Conservation (phyloP, 2,888 invertebrate species). For the Helobdella robusta region DNA sequence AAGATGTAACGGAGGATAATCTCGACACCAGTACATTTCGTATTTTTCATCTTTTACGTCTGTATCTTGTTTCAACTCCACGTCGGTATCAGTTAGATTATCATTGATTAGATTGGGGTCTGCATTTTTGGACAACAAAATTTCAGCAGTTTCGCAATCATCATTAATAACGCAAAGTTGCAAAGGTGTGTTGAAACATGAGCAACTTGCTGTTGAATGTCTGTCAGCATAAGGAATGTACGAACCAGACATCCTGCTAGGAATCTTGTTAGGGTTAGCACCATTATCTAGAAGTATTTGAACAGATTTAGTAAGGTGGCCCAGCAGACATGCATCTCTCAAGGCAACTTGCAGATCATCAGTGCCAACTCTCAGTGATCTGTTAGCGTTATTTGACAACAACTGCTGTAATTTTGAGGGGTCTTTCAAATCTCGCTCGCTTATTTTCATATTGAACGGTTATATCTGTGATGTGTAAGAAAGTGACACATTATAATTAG, state of each 20-base stretch:
- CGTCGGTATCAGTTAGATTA: not conserved
- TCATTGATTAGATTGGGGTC: not conserved
- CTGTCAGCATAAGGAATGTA: not conserved
- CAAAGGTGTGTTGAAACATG: slow-evolving; percentile 15
- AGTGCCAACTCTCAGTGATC: no score
- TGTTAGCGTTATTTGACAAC: no score
- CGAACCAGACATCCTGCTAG: not conserved
- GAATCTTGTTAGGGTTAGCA: not conserved
- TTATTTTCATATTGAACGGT: no score
- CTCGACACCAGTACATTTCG: not conserved
- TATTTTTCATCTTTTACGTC: not conserved
- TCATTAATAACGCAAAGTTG: slow-evolving; percentile 22
- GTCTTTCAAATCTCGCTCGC: no score
- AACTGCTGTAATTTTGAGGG: no score
- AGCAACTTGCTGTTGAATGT: no score
- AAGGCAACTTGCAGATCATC: no score
- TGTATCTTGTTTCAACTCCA: not conserved
- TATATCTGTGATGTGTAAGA: no score
- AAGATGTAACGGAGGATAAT: slow-evolving; percentile 18
- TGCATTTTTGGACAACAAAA: slow-evolving; percentile 15
- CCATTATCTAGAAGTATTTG: not conserved
- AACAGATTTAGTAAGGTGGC: slow-evolving; percentile 8
- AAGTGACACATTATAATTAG: no score
- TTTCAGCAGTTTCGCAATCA: slow-evolving; percentile 16
- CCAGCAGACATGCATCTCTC: slow-evolving; percentile 8